Conservation (phyloP, 2,113 vertebrate species). For the rat (Rattus norvegicus) region DNA sequence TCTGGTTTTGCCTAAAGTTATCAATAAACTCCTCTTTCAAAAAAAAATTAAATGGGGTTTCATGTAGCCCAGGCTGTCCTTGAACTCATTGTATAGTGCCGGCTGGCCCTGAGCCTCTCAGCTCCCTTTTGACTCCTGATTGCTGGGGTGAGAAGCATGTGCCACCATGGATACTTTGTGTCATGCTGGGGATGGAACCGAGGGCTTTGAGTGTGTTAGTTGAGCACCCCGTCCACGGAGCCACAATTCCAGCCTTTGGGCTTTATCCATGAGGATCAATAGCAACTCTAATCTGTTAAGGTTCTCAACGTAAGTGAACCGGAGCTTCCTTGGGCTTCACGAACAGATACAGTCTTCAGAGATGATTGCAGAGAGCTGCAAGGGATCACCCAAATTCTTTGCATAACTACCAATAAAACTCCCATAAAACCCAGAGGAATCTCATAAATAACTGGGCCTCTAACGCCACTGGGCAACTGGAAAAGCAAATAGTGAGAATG, state of each 20-base stretch:
- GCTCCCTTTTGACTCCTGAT: background rate
- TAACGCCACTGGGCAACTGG: background rate
- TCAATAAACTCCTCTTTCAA: background rate
- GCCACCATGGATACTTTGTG: background rate
- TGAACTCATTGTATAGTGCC: too few species aligned
- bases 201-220: too few species aligned
- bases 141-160: too few species aligned
- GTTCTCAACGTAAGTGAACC: background rate
- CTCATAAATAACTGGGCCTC: background rate
- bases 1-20: background rate
- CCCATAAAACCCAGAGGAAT: background rate
- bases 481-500: slow-evolving; percentile 17
- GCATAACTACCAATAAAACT: background rate
- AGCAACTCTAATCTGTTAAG: background rate
- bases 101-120: background rate
- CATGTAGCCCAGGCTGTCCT: background rate
- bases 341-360: background rate
- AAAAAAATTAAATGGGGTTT: background rate
- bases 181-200: background rate
- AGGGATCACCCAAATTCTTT: background rate
- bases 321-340: background rate
- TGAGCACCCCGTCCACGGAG: background rate
- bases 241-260: background rate
- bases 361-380: background rate
- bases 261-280: too few species aligned